A percentile compares a stretch with the other conserved stretches of the same genome.
phyloP scores from a whole-genome alignment of 2,888 invertebrate species.

The Tillus elongatus region DNA sequence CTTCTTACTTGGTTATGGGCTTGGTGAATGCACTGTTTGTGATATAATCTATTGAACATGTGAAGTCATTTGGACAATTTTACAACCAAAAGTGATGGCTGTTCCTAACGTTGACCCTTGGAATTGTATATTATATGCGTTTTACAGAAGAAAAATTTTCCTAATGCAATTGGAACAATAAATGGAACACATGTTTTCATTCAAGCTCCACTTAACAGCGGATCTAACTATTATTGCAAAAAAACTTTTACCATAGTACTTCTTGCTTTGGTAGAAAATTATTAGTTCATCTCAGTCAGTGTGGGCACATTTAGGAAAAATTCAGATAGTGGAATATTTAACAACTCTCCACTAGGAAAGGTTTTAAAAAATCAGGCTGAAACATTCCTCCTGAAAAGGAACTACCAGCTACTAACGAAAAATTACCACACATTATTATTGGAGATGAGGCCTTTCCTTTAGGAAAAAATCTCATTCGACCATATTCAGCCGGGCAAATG shows the following conservation, averaged over 20 bases:
- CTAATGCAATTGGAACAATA: slow-evolving; percentile 7
- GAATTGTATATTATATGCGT: too few species aligned
- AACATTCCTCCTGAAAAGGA: slow-evolving; percentile 7
- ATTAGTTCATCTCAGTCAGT: slow-evolving; percentile 10
- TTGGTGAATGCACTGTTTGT: too few species aligned
- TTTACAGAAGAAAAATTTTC: slow-evolving; percentile 8
- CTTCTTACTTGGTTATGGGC: too few species aligned
- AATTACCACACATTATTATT: slow-evolving; percentile 9
- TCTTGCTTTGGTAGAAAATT: slow-evolving; percentile 11
- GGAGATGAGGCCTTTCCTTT: too few species aligned
- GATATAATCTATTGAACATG: too few species aligned
- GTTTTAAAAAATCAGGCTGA: slow-evolving; percentile 9
- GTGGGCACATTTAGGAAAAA: slow-evolving; percentile 13
- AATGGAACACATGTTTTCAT: slow-evolving; percentile 9
- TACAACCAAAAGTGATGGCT: too few species aligned
- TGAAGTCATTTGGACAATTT: too few species aligned
- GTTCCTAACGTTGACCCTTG: too few species aligned
- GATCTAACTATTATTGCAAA: too few species aligned
- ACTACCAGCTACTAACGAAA: slow-evolving; percentile 8
- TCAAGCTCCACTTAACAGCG: slow-evolving; percentile 8
- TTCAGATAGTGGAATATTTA: too few species aligned
- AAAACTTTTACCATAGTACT: slow-evolving; percentile 11
- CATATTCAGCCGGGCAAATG: too few species aligned
- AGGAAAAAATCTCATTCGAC: too few species aligned
- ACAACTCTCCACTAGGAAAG: slow-evolving; percentile 11